Percentiles rank a stretch among this genome's conserved stretches.
These are phyloP conservation scores for Sorex maritimensis DNA, from an alignment of 2,797 vertebrate genomes.

Conservation along the genomic window DNA sequence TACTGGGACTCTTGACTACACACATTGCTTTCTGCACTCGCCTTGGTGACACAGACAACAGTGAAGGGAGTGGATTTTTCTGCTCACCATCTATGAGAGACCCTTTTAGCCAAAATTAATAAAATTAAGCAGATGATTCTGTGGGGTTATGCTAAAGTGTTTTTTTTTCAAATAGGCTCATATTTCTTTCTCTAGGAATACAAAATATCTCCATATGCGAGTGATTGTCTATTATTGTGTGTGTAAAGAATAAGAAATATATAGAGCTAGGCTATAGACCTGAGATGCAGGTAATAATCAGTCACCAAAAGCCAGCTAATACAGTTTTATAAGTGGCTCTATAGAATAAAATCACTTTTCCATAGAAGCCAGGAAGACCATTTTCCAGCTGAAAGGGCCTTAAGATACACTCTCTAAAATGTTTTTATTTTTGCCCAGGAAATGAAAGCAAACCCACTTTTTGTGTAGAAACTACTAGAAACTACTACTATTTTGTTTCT, in stretches of 20 bases:
- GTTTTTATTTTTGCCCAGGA: constrained; percentile 28
- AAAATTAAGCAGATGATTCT: constrained; percentile 87
- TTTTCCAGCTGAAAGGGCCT: constrained; percentile 3
- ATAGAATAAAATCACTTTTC: constrained; percentile 45
- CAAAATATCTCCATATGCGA: constrained; percentile 75
- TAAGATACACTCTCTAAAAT: background rate
- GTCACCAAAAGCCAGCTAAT: constrained; percentile 20
- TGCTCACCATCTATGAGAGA: constrained; percentile 88
- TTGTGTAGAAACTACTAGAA: background rate
- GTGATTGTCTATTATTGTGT: constrained; percentile 58
- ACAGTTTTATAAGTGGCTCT: constrained; percentile 34
- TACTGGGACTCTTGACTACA: background rate
- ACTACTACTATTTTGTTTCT: background rate
- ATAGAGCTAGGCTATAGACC: background rate
- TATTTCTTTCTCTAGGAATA: constrained; percentile 80
- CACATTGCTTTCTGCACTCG: too few relatives aligned
- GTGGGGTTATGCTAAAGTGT: constrained; percentile 85
- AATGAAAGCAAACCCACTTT: constrained; percentile 31
- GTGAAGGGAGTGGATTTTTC: constrained; percentile 70
- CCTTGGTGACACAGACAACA: constrained; percentile 12
- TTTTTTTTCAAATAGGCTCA: constrained; percentile 84
- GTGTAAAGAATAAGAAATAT: background rate
- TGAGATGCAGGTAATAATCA: background rate
- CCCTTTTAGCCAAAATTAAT: constrained; percentile 88
- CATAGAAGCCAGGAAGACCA: background rate